A percentile compares a stretch with the other conserved stretches of the same genome.
These are phyloP conservation scores for Solea solea DNA, from an alignment of 2,113 vertebrate genomes.

Conservation along the genomic window DNA sequence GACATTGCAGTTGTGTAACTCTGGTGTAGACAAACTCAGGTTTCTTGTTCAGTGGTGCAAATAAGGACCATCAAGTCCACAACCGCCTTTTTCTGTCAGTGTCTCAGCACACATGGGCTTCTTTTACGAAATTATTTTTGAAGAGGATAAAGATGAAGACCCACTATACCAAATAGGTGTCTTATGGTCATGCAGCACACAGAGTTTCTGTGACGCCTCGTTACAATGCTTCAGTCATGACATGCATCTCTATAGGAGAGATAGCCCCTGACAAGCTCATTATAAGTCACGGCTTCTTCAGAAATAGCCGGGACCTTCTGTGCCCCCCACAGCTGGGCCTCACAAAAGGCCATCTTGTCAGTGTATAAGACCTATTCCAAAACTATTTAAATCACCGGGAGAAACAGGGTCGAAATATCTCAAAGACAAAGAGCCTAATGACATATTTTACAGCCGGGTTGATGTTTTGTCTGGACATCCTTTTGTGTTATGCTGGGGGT, in stretches of 20 bases:
- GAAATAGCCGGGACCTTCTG: slow-evolving; percentile 31
- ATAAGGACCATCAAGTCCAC: background rate
- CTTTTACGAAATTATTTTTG: background rate
- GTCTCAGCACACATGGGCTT: background rate
- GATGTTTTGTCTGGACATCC: slow-evolving; percentile 66
- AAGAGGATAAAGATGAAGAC: slow-evolving; percentile 1
- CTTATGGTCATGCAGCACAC: slow-evolving; percentile 26
- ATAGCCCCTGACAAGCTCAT: slow-evolving; percentile 64
- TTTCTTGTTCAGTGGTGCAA: slow-evolving; percentile 30
- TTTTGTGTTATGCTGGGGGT: slow-evolving; percentile 64
- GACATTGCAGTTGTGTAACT: slow-evolving; percentile 42
- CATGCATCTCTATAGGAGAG: slow-evolving; percentile 43
- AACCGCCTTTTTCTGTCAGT: too few relatives aligned
- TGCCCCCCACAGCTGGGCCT: slow-evolving; percentile 44
- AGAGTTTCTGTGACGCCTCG: slow-evolving; percentile 49
- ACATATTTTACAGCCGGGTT: slow-evolving; percentile 77
- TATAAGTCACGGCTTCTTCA: slow-evolving; percentile 65
- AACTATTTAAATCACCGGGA: slow-evolving; percentile 54
- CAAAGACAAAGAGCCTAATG: slow-evolving; percentile 74
- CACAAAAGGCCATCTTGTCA: slow-evolving; percentile 70
- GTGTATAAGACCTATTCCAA: slow-evolving; percentile 44
- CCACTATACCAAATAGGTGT: slow-evolving; percentile 37
- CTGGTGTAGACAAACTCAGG: slow-evolving; percentile 24
- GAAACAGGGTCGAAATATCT: slow-evolving; percentile 57
- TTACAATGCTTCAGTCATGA: slow-evolving; percentile 50